These are phyloP conservation scores for Aplysia californica DNA, from an alignment of 1,140 invertebrate species.

Conservation along the genomic window DNA sequence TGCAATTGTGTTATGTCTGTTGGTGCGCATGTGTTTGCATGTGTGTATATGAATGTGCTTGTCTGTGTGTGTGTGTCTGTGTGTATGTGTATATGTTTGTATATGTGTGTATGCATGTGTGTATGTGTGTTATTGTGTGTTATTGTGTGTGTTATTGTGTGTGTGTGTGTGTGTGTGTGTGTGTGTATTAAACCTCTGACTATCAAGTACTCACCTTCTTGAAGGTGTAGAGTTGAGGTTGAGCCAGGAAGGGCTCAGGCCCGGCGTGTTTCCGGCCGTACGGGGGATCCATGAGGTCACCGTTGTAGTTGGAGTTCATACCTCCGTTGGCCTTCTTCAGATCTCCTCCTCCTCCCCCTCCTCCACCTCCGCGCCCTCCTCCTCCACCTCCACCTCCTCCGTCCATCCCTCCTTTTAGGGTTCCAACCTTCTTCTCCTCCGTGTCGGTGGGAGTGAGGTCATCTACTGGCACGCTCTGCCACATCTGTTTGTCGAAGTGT, in stretches of 20 bases:
- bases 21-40: not conserved
- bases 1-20: no score
- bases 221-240: constrained; percentile 40
- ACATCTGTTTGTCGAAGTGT: constrained; percentile 38
- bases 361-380: no score
- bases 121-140: no score
- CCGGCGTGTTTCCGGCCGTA: constrained; percentile 32
- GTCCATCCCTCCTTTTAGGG: constrained; percentile 5
- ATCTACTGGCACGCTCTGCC: constrained; percentile 41
- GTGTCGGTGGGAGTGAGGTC: constrained; percentile 31
- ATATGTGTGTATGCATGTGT: not conserved
- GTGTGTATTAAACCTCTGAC: not conserved
- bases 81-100: no score
- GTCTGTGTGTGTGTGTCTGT: no score
- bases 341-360: not conserved
- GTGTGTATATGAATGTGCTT: not conserved
- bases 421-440: constrained; percentile 28
- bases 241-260: constrained; percentile 28
- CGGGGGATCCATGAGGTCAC: constrained; percentile 35
- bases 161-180: not conserved
- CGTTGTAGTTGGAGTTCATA: constrained; percentile 6
- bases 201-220: constrained; percentile 30
- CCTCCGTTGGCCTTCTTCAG: not conserved
- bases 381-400: constrained; percentile 1
- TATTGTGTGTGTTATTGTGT: no score